A percentile compares a stretch with the other conserved stretches of the same genome.
Conservation (phyloP, 35 echinoderm and acorn worm species). For the Ptychodera flava region DNA sequence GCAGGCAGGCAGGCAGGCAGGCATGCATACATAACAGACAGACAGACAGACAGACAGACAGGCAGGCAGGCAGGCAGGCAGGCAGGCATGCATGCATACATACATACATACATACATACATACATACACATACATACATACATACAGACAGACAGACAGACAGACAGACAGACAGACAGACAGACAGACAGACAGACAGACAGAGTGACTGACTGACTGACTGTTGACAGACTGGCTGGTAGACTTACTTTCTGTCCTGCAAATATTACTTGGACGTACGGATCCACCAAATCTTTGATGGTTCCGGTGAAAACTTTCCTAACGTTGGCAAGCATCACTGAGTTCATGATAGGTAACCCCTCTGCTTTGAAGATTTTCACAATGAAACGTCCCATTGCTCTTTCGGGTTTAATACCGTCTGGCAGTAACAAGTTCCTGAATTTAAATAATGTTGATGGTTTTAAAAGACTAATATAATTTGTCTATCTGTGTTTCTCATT, state of each 20-base stretch:
- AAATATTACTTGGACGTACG: conserved; percentile 4
- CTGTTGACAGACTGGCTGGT: too few species aligned
- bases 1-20: too few species aligned
- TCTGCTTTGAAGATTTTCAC: conserved; percentile 8
- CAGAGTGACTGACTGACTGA: too few species aligned
- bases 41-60: too few species aligned
- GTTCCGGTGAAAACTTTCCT: conserved; percentile 12
- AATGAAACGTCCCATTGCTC: background rate
- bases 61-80: too few species aligned
- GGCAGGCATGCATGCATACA: too few species aligned
- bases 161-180: too few species aligned
- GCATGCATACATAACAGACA: too few species aligned
- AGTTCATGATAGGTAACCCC: conserved; percentile 9
- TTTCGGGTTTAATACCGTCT: background rate
- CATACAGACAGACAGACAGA: too few species aligned
- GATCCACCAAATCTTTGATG: conserved; percentile 10
- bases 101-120: too few species aligned
- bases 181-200: too few species aligned
- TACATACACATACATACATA: too few species aligned
- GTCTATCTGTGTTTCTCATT: background rate
- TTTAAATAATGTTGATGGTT: background rate
- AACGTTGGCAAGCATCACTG: conserved; percentile 3
- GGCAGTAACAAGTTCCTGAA: conserved; percentile 3
- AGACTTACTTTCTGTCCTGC: conserved; percentile 3
- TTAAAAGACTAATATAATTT: background rate